Base-by-base conservation (phyloP, 2,888 invertebrate genomes). In the Drosophila paracracens region DNA sequence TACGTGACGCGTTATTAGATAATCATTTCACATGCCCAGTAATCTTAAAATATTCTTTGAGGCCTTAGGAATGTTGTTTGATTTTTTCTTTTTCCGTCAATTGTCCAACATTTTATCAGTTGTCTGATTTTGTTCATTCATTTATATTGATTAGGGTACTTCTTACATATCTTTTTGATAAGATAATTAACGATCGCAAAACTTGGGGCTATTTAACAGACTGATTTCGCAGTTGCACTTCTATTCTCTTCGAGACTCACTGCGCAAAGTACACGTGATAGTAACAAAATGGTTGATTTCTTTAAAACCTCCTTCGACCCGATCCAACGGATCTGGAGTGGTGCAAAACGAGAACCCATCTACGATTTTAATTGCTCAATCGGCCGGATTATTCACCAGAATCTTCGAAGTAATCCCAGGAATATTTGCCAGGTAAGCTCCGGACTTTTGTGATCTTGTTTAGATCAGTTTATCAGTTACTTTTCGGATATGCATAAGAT, bases 351-450 rank as follows among this genome's bases (percentile, higher is more conserved):
- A 3, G 4, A 27, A 4, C 48, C 58, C 0, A n/a, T 70, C 18
- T 74, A 70, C 40, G 70, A 81, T 27, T 57, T 60, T 21, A 56
- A 74, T 54, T 70, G 67, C n/a, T 81, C 81, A 1, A 33, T 68
- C 16, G 82, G 81, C 4, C 60, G 68, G 31, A 54, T 75, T 40
- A 72, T 81, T 50, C 61, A 74, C 31, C 43, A 40, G 4, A 33
- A 40, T 21, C 63, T 81, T 21, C 62, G 58, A 21, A 74, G 46
- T 33, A 62, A 74, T 69, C 79, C 79, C 10, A 68, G 53, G 10
- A 79, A 78, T 48, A 35, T 82, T 11, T 68, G 61, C 31, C 81
- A 76, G 74, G 74, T 73, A 54, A 61, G 35, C 2, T 40, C 7
- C 8, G 27, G 2, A 8, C 3, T 11, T 38, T 1, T 38, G 25